Conservation (phyloP, 2,888 invertebrate genomes). For the Epistrophella euchroma region DNA sequence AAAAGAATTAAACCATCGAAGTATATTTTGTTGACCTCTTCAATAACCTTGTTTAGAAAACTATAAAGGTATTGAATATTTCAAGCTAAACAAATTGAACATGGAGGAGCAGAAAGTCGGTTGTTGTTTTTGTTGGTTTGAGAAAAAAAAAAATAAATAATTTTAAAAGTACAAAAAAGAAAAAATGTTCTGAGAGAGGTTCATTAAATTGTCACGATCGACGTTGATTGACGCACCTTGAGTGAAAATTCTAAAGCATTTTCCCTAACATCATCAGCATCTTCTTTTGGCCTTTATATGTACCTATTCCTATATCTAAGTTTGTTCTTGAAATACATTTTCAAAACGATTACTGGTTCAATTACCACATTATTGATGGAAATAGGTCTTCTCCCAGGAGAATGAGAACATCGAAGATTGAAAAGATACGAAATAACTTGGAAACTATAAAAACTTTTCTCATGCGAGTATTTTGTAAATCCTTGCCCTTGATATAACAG, state of each 20-base stretch:
- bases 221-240: conserved; percentile 74
- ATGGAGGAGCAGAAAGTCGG: neutral
- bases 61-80: conserved; percentile 55
- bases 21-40: conserved; percentile 61
- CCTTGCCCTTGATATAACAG: neutral
- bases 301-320: conserved; percentile 9
- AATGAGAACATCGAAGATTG: neutral
- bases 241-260: conserved; percentile 48
- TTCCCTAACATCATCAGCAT: conserved; percentile 29
- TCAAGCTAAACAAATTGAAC: conserved; percentile 53
- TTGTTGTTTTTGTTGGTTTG: neutral
- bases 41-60: conserved; percentile 53
- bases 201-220: conserved; percentile 75
- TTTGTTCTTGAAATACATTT: conserved; percentile 51
- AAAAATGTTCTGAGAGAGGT: conserved; percentile 46
- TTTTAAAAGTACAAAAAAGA: neutral
- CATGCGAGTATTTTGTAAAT: neutral
- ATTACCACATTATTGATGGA: conserved; percentile 19
- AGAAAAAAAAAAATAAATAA: neutral
- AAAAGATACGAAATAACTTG: neutral
- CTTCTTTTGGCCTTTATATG: conserved; percentile 23
- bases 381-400: conserved; percentile 36
- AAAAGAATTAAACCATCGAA: conserved; percentile 63
- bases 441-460: neutral
- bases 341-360: conserved; percentile 30